Evolutionary conservation across 2,888 invertebrate species (phyloP).

Genomic region (Drosophila mettleri): DNA sequence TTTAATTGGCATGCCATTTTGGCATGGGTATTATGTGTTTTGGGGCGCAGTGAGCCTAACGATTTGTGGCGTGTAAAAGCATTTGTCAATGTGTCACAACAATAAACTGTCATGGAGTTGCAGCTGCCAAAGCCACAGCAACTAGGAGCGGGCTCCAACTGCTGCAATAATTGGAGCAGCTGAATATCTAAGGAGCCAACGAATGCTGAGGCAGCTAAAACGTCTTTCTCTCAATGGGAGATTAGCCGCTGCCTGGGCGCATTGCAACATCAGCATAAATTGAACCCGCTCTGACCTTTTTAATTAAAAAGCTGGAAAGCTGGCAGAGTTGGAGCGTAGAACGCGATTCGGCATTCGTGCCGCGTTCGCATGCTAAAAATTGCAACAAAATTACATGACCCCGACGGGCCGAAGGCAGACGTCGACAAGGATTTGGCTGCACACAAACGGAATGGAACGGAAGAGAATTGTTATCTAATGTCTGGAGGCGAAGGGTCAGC

Average conservation of each 20-base stretch:
- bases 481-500: slow-evolving; percentile 76
- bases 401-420: slow-evolving; percentile 12
- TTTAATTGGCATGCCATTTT: slow-evolving; percentile 74
- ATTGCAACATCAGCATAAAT: slow-evolving; percentile 70
- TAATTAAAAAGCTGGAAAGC: slow-evolving; percentile 67
- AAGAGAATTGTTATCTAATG: slow-evolving; percentile 76
- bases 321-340: slow-evolving; percentile 37
- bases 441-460: slow-evolving; percentile 53
- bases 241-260: slow-evolving; percentile 17
- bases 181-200: slow-evolving; percentile 3
- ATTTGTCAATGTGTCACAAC: slow-evolving; percentile 76
- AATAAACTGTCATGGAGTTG: slow-evolving; percentile 58
- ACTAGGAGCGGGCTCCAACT: not conserved
- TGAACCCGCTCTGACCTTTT: slow-evolving; percentile 73
- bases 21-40: slow-evolving; percentile 48
- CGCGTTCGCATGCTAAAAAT: slow-evolving; percentile 76
- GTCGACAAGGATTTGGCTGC: slow-evolving; percentile 47
- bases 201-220: slow-evolving; percentile 35
- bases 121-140: not conserved
- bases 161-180: slow-evolving; percentile 29
- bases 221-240: slow-evolving; percentile 44
- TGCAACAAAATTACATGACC: slow-evolving; percentile 67
- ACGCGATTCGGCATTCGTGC: slow-evolving; percentile 59
- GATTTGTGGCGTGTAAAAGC: slow-evolving; percentile 73
- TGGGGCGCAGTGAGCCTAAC: slow-evolving; percentile 56